A percentile compares a stretch with the other conserved stretches of the same genome.
Evolutionary conservation across 1,140 invertebrate species (phyloP).

Genomic region (Episyrphus balteatus): DNA sequence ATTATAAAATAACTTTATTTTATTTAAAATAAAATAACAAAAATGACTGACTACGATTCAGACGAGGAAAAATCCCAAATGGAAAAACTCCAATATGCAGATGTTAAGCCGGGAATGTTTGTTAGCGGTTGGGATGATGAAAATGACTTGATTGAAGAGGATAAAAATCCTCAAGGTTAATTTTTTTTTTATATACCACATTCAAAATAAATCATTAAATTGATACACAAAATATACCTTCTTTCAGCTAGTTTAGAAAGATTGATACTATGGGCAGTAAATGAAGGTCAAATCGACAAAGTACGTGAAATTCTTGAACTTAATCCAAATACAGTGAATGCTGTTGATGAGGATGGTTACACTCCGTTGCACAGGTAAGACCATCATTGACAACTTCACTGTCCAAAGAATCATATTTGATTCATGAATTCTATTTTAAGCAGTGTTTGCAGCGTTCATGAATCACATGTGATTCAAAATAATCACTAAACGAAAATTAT

Average conservation of each 20-base stretch:
- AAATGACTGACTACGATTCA: constrained; percentile 31
- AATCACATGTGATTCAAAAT: too few species aligned
- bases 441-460: too few species aligned
- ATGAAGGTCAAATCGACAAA: constrained; percentile 55
- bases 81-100: constrained; percentile 26
- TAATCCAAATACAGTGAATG: constrained; percentile 53
- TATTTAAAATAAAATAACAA: background rate
- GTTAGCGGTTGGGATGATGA: constrained; percentile 56
- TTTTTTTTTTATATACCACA: background rate
- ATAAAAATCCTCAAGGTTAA: constrained; percentile 48
- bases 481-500: too few species aligned
- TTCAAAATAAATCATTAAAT: background rate
- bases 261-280: constrained; percentile 66
- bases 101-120: constrained; percentile 41
- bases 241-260: constrained; percentile 52
- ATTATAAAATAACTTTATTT: too few species aligned
- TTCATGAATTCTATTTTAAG: background rate
- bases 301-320: constrained; percentile 50
- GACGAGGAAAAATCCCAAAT: constrained; percentile 32
- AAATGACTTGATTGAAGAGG: constrained; percentile 45
- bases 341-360: constrained; percentile 78
- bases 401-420: too few species aligned
- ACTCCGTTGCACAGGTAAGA: constrained; percentile 68
- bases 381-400: too few species aligned
- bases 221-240: background rate